Evolutionary conservation across 1,140 invertebrate genomes (phyloP).

Genomic region (Melipona quadrifasciata): DNA sequence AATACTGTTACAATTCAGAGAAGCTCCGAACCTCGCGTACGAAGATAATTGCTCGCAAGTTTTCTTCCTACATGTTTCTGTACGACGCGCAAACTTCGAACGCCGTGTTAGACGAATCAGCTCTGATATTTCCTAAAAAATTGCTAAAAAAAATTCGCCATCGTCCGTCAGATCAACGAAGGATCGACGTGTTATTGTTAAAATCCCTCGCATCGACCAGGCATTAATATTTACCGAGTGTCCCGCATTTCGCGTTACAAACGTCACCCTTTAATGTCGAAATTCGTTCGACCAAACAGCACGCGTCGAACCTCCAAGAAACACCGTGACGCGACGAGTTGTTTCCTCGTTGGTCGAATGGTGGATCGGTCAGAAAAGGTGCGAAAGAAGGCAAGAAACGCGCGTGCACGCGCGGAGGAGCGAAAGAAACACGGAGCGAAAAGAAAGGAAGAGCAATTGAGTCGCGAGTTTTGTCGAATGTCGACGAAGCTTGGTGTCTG

Average conservation of each 20-base stretch:
- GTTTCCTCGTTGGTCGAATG: neutral
- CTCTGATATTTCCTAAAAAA: neutral
- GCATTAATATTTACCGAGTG: neutral
- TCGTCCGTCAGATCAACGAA: neutral
- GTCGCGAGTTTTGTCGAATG: constrained; percentile 16
- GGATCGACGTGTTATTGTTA: neutral
- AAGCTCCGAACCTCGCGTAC: neutral
- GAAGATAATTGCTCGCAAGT: neutral
- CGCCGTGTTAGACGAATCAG: neutral
- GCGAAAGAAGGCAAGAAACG: neutral
- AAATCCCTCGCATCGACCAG: neutral
- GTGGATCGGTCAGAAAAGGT: neutral
- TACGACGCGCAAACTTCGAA: neutral
- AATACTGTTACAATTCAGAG: too few species aligned
- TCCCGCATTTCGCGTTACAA: neutral
- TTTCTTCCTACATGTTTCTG: neutral
- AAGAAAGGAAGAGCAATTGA: neutral
- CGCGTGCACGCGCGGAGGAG: too few species aligned
- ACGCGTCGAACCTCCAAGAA: neutral
- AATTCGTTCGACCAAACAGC: neutral
- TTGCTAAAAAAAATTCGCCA: neutral
- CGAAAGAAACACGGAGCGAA: too few species aligned
- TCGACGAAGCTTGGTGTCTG: constrained; percentile 20
- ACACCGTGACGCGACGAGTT: constrained; percentile 1
- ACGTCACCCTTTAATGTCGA: neutral